A percentile compares a stretch with the other conserved stretches of the same genome.
Conservation (phyloP, 2,888 invertebrate genomes). For the Papilio elwesi region DNA sequence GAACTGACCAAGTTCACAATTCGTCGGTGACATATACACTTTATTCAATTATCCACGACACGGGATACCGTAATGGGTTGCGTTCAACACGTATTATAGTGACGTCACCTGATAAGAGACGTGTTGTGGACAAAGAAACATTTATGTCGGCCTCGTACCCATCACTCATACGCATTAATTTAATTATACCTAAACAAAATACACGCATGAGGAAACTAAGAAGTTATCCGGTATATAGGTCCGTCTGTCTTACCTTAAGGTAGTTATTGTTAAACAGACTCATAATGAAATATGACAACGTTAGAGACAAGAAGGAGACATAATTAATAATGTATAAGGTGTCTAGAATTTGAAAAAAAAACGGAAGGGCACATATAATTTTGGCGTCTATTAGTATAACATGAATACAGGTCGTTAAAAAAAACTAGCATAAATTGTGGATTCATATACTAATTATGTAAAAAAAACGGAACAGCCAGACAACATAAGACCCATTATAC, state of each 20-base stretch:
- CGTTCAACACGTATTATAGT: constrained; percentile 54
- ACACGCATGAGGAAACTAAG: background rate
- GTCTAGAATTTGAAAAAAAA: no score
- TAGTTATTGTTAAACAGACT: background rate
- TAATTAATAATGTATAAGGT: no score
- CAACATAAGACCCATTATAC: background rate
- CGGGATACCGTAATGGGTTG: constrained; percentile 52
- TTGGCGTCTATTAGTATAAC: no score
- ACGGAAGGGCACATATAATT: no score
- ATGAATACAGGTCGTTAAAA: no score
- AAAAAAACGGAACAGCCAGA: background rate
- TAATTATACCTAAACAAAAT: constrained; percentile 25
- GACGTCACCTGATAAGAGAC: constrained; percentile 50
- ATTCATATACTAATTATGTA: background rate
- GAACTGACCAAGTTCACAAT: no score
- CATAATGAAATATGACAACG: background rate
- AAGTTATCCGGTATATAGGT: background rate
- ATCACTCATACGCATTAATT: constrained; percentile 24
- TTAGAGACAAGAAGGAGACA: no score
- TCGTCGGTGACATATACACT: background rate
- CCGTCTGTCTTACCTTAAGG: background rate
- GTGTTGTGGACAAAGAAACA: constrained; percentile 38
- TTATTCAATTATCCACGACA: constrained; percentile 54
- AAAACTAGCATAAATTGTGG: no score
- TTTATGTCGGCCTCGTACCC: constrained; percentile 5